phyloP scores from a whole-genome alignment of 2,797 vertebrate genomes.

The Astyanax mexicanus region DNA sequence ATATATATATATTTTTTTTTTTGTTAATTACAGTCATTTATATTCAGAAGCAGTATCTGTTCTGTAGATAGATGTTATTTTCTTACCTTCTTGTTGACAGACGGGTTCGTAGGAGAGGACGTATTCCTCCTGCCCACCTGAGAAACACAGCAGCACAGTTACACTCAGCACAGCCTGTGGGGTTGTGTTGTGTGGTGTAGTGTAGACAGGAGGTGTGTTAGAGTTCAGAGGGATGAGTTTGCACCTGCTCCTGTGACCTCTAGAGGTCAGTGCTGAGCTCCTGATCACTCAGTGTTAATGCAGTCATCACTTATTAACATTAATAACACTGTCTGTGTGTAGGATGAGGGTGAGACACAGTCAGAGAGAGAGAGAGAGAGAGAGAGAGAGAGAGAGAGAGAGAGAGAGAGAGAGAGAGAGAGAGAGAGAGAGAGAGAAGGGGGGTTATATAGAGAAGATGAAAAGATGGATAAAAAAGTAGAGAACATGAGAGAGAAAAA shows the following conservation, averaged over 20 bases:
- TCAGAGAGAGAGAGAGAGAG: neutral
- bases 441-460: too few relatives aligned
- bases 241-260: conserved; percentile 12
- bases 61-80: conserved; percentile 8
- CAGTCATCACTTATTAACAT: conserved; percentile 18
- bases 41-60: too few relatives aligned
- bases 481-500: too few relatives aligned
- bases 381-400: neutral
- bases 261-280: neutral
- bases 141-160: neutral
- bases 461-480: too few relatives aligned
- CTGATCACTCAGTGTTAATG: neutral
- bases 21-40: too few relatives aligned
- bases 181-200: neutral
- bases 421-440: neutral
- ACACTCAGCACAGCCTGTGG: too few relatives aligned
- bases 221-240: too few relatives aligned
- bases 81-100: conserved; percentile 93
- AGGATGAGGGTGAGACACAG: neutral
- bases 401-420: neutral
- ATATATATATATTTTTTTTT: too few relatives aligned
- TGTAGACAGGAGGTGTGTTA: too few relatives aligned
- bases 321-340: conserved; percentile 20
- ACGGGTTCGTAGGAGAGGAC: conserved; percentile 96
- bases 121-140: conserved; percentile 95